A percentile compares a stretch with the other conserved stretches of the same genome.
These are phyloP conservation scores for Mechanitis mazaeus DNA, from an alignment of 2,888 invertebrate species.

Conservation along the genomic window DNA sequence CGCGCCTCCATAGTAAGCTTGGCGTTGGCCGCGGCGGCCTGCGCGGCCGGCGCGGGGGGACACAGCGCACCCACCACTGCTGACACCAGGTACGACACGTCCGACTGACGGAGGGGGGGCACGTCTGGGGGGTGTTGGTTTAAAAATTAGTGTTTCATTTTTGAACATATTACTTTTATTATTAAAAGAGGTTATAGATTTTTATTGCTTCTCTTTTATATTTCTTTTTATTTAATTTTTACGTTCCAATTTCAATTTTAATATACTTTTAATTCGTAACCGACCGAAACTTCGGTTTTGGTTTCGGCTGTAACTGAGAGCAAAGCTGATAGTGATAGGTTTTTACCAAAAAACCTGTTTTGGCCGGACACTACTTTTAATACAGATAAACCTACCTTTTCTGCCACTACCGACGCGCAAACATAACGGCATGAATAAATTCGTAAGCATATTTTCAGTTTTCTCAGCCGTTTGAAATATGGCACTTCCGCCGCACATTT, in stretches of 20 bases:
- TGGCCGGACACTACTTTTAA: background rate
- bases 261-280: background rate
- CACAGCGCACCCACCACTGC: constrained; percentile 91
- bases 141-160: background rate
- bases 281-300: too few relatives aligned
- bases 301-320: too few relatives aligned
- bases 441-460: constrained; percentile 96
- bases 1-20: constrained; percentile 84
- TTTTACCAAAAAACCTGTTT: too few relatives aligned
- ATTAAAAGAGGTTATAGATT: background rate
- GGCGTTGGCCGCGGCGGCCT: constrained; percentile 83
- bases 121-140: constrained; percentile 78
- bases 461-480: constrained; percentile 93
- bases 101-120: constrained; percentile 90
- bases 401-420: constrained; percentile 95
- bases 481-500: constrained; percentile 94
- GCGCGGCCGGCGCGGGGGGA: constrained; percentile 79
- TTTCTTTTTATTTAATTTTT: background rate
- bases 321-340: too few relatives aligned
- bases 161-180: background rate
- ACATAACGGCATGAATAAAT: constrained; percentile 96
- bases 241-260: background rate
- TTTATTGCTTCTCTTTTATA: too few relatives aligned
- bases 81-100: constrained; percentile 93
- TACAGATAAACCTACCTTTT: constrained; percentile 80